These are phyloP conservation scores for Chaenogobius annularis DNA, from an alignment of 2,113 vertebrate genomes.

Conservation along the genomic window DNA sequence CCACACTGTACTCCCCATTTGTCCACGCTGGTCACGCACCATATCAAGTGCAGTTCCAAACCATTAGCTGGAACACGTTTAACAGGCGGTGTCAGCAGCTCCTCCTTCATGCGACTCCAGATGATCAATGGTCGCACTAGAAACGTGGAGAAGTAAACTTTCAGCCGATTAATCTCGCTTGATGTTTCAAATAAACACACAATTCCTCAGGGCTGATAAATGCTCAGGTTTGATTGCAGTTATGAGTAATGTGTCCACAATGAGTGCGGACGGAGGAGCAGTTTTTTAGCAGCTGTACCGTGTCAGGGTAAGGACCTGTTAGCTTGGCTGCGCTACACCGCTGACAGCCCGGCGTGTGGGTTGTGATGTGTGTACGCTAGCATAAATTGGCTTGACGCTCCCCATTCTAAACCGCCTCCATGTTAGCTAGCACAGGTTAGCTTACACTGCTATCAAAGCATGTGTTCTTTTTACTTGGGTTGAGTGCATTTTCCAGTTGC, in stretches of 20 bases:
- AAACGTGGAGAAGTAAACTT: constrained; percentile 47
- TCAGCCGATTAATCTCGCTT: constrained; percentile 36
- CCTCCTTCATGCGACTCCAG: constrained; percentile 15
- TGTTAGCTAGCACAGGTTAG: neutral
- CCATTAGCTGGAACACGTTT: constrained; percentile 32
- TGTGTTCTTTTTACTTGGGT: too few species aligned
- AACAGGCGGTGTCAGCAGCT: constrained; percentile 25
- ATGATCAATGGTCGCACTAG: constrained; percentile 24
- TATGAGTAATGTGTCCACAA: constrained; percentile 26
- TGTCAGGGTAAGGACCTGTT: constrained; percentile 36
- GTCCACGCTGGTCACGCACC: neutral
- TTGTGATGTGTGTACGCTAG: constrained; percentile 41
- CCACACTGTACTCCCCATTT: neutral
- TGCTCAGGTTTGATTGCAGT: constrained; percentile 7
- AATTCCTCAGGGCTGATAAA: constrained; percentile 17
- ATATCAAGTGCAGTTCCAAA: constrained; percentile 5
- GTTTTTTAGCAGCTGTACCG: constrained; percentile 24
- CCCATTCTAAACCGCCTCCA: constrained; percentile 29
- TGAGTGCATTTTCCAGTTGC: too few species aligned
- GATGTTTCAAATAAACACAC: constrained; percentile 37
- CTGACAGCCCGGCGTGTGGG: constrained; percentile 38
- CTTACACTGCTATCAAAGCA: too few species aligned
- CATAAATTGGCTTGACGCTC: constrained; percentile 61
- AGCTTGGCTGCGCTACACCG: constrained; percentile 27
- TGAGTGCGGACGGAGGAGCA: constrained; percentile 14